Evolutionary conservation across 2,888 invertebrate species (phyloP).

Genomic region (Muschampia plurimacula): DNA sequence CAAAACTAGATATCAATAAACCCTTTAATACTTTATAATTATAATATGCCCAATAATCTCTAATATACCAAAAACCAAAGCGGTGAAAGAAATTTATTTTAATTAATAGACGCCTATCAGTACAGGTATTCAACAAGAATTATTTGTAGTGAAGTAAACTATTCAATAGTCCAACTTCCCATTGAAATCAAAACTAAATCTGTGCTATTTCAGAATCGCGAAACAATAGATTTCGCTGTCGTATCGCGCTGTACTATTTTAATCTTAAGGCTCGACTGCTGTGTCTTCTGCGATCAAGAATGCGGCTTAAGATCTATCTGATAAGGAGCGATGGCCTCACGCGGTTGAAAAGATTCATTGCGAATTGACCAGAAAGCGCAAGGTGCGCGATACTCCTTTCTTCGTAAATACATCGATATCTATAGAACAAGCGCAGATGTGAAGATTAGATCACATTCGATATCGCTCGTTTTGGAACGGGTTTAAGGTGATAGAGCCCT

Average conservation of each 20-base stretch:
- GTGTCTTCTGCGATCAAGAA: constrained; percentile 59
- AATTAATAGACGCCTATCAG: too few relatives aligned
- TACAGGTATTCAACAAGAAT: too few relatives aligned
- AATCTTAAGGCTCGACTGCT: constrained; percentile 37
- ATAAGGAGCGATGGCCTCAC: constrained; percentile 67
- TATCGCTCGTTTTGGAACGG: constrained; percentile 63
- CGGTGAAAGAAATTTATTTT: too few relatives aligned
- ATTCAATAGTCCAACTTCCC: constrained; percentile 10
- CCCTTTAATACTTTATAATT: too few relatives aligned
- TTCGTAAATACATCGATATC: constrained; percentile 40
- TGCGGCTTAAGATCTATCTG: constrained; percentile 69
- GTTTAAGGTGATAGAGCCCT: constrained; percentile 55
- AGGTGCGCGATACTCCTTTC: constrained; percentile 38
- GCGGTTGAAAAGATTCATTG: constrained; percentile 64
- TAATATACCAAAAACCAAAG: too few relatives aligned
- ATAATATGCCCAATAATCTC: too few relatives aligned
- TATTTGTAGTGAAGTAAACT: background rate
- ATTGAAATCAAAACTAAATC: constrained; percentile 35
- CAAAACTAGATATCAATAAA: too few relatives aligned
- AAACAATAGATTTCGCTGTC: constrained; percentile 40
- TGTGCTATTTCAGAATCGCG: constrained; percentile 37
- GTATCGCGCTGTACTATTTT: constrained; percentile 39
- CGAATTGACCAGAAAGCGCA: constrained; percentile 60
- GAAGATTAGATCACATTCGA: constrained; percentile 76
- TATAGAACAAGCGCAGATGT: constrained; percentile 72